phyloP scores from a whole-genome alignment of 2,797 vertebrate genomes.

The Takifugu ocellatus region DNA sequence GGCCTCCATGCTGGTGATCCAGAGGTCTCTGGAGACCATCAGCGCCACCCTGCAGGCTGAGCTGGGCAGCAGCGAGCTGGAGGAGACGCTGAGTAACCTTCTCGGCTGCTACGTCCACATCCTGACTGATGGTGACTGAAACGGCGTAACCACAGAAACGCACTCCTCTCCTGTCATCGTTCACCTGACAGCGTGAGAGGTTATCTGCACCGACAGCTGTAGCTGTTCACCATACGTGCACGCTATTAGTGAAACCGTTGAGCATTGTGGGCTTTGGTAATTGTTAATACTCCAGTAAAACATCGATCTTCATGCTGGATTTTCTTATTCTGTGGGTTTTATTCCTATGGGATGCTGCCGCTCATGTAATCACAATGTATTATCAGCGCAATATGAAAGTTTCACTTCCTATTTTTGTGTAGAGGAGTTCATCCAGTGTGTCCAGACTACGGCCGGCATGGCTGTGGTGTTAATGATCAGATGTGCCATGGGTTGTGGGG shows the following conservation, averaged over 20 bases:
- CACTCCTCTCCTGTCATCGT: too few relatives aligned
- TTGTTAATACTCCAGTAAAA: too few relatives aligned
- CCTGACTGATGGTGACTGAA: slow-evolving; percentile 81
- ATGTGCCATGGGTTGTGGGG: slow-evolving; percentile 77
- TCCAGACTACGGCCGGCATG: slow-evolving; percentile 90
- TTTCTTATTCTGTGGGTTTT: too few relatives aligned
- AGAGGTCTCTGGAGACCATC: slow-evolving; percentile 78
- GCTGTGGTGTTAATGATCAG: slow-evolving; percentile 83
- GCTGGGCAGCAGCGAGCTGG: slow-evolving; percentile 36
- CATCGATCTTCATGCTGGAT: too few relatives aligned
- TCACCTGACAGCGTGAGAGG: too few relatives aligned
- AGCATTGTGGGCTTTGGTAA: too few relatives aligned
- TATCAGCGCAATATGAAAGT: too few relatives aligned
- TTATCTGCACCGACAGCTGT: too few relatives aligned
- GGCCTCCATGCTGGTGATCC: slow-evolving; percentile 86
- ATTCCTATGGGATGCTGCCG: too few relatives aligned
- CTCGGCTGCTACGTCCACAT: slow-evolving; percentile 80
- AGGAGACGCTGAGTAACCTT: slow-evolving; percentile 79
- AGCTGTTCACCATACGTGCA: too few relatives aligned
- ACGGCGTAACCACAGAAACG: background rate
- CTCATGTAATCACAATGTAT: too few relatives aligned
- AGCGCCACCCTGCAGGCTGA: slow-evolving; percentile 41
- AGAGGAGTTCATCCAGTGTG: slow-evolving; percentile 87
- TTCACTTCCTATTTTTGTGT: background rate
- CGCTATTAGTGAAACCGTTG: too few relatives aligned